Conservation (phyloP, 2,797 vertebrate species). For the Darevskia nairensis region DNA sequence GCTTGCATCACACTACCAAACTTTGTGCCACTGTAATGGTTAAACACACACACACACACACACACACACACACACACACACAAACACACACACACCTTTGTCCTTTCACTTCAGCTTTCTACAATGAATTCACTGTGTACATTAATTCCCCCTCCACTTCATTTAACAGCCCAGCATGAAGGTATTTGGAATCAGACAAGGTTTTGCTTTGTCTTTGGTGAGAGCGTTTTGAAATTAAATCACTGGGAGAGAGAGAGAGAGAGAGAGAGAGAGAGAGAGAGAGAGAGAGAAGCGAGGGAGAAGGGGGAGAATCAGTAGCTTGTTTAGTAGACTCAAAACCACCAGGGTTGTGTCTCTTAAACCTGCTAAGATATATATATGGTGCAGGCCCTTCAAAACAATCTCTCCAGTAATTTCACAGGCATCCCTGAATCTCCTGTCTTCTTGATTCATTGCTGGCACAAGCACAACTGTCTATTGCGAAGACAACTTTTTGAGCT, state of each 20-base stretch:
- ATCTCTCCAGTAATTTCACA: constrained; percentile 50
- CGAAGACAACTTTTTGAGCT: constrained; percentile 59
- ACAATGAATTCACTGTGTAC: not conserved
- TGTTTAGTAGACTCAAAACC: constrained; percentile 23
- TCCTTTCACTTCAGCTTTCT: constrained; percentile 28
- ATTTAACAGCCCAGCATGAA: constrained; percentile 38
- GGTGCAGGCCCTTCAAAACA: constrained; percentile 47
- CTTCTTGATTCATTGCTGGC: constrained; percentile 27
- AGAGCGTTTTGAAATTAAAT: constrained; percentile 34
- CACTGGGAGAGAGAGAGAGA: not conserved
- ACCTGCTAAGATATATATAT: constrained; percentile 40
- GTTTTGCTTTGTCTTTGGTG: constrained; percentile 15
- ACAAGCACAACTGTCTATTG: constrained; percentile 63
- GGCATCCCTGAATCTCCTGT: constrained; percentile 38
- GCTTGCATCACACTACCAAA: not conserved
- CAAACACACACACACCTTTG: not conserved
- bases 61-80: too few relatives aligned
- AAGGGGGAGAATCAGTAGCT: constrained; percentile 4
- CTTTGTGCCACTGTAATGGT: constrained; percentile 11
- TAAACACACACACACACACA: not conserved
- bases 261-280: too few relatives aligned
- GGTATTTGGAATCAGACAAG: constrained; percentile 35
- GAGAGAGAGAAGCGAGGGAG: too few relatives aligned
- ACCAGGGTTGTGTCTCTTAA: constrained; percentile 31
- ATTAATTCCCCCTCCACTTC: constrained; percentile 28